Conservation (phyloP, 2,113 vertebrate species). For the Vimba vimba region DNA sequence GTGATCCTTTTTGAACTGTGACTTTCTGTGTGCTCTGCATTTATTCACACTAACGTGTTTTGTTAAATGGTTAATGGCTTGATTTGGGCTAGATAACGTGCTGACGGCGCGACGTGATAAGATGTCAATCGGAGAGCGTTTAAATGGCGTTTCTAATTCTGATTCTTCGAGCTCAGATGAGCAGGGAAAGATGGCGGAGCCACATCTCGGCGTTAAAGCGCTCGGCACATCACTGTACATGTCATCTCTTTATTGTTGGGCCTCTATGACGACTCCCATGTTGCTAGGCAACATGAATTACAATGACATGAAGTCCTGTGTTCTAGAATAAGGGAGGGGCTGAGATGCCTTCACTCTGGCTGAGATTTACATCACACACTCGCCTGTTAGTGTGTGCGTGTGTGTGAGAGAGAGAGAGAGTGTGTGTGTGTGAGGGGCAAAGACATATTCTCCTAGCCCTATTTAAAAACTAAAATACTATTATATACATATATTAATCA, state of each 20-base stretch:
- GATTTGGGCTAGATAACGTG: background rate
- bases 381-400: conserved; percentile 31
- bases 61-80: background rate
- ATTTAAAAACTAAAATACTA: background rate
- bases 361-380: conserved; percentile 36
- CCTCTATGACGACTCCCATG: conserved; percentile 60
- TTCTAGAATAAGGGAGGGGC: conserved; percentile 57
- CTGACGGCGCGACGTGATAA: background rate
- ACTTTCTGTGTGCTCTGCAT: background rate
- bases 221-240: conserved; percentile 58
- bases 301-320: conserved; percentile 60
- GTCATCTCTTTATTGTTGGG: conserved; percentile 60
- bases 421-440: background rate
- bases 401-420: conserved; percentile 7
- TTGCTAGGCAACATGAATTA: conserved; percentile 65
- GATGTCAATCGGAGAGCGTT: conserved; percentile 4
- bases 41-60: background rate
- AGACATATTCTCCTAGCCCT: background rate
- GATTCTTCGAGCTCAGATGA: conserved; percentile 29
- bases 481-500: background rate
- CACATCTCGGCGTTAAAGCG: conserved; percentile 49
- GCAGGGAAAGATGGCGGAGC: conserved; percentile 55
- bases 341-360: conserved; percentile 56
- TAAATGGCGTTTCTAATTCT: conserved; percentile 29
- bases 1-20: conserved; percentile 32